Conservation (phyloP, 1,140 invertebrate genomes). For the Antheraea mylitta region DNA sequence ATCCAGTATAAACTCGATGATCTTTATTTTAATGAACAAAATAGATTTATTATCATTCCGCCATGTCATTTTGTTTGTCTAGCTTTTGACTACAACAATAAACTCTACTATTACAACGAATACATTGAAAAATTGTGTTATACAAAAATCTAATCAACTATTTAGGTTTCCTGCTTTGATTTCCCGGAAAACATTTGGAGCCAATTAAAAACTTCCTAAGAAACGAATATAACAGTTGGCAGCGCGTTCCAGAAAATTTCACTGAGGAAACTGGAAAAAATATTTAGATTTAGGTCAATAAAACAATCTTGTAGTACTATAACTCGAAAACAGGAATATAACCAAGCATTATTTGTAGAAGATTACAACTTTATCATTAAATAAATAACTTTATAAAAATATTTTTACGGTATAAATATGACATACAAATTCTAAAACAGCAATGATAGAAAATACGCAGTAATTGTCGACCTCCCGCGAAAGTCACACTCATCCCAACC, state of each 20-base stretch:
- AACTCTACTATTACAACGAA: background rate
- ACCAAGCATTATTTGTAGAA: background rate
- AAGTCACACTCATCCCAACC: background rate
- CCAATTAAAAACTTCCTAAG: background rate
- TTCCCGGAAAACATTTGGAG: background rate
- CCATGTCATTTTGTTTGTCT: background rate
- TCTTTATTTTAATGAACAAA: no score
- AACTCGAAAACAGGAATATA: background rate
- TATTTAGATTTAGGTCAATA: constrained; percentile 1
- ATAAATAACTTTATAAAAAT: no score
- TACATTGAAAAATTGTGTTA: no score
- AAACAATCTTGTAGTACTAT: constrained; percentile 2
- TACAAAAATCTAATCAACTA: background rate
- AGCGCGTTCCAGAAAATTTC: background rate
- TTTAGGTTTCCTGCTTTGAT: background rate
- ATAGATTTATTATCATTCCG: background rate
- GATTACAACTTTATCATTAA: no score
- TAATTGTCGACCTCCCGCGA: background rate
- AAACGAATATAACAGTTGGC: constrained; percentile 1
- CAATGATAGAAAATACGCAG: background rate
- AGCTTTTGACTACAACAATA: background rate
- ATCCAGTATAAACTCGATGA: no score
- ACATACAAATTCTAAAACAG: background rate
- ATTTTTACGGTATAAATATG: no score
- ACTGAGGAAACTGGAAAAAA: background rate